phyloP scores from a whole-genome alignment of 2,113 vertebrate genomes.

The Isichthys henryi region DNA sequence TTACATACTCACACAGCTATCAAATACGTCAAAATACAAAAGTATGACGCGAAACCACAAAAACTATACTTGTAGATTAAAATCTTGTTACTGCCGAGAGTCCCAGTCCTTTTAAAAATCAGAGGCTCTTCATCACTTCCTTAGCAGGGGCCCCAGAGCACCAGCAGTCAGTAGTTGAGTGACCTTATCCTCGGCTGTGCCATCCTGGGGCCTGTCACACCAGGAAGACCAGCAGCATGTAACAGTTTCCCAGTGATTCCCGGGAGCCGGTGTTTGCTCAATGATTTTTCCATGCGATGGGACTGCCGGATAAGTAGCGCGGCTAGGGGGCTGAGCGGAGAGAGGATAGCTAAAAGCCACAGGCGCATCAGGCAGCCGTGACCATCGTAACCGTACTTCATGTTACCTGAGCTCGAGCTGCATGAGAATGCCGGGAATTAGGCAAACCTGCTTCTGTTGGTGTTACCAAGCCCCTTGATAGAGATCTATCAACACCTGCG shows the following conservation, averaged over 20 bases:
- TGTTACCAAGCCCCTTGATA: neutral
- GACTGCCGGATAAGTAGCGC: slow-evolving; percentile 59
- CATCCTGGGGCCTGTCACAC: neutral
- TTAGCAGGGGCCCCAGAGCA: neutral
- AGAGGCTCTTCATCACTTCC: neutral
- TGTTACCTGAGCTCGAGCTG: slow-evolving; percentile 59
- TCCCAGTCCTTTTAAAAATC: neutral
- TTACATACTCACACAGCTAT: neutral
- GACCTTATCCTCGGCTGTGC: neutral
- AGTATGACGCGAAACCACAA: neutral
- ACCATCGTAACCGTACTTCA: slow-evolving; percentile 65
- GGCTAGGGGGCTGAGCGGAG: slow-evolving; percentile 56
- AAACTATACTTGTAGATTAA: neutral
- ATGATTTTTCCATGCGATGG: slow-evolving; percentile 26
- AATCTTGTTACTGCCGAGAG: neutral
- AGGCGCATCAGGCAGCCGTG: slow-evolving; percentile 56
- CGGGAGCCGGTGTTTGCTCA: neutral
- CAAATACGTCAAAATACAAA: neutral
- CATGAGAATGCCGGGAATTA: slow-evolving; percentile 20
- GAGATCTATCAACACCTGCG: neutral
- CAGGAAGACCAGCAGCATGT: neutral
- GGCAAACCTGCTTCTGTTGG: neutral
- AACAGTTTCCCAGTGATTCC: neutral
- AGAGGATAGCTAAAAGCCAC: slow-evolving; percentile 54
- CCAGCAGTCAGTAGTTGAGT: neutral